Evolutionary conservation across 35 echinoderm and acorn worm species (phyloP).

Genomic region (Lytechinus variegatus): DNA sequence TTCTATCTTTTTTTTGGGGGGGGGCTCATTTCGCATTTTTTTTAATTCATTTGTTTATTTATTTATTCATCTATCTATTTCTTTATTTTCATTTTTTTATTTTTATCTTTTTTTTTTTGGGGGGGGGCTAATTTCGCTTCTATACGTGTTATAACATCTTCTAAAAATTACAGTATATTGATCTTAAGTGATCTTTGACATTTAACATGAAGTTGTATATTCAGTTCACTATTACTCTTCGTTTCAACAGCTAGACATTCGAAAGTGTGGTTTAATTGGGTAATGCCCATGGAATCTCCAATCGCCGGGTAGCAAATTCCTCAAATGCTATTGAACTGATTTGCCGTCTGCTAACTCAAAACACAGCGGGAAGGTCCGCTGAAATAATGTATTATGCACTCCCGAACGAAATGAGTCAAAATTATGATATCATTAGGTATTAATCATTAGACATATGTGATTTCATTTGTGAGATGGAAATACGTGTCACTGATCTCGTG

Average conservation of each 20-base stretch:
- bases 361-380: neutral
- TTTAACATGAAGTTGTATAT: too few species aligned
- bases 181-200: too few species aligned
- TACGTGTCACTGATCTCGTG: neutral
- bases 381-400: neutral
- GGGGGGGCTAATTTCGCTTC: too few species aligned
- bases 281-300: constrained; percentile 1
- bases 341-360: neutral
- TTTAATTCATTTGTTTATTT: too few species aligned
- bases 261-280: neutral
- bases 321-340: neutral
- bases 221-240: neutral
- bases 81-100: too few species aligned
- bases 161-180: too few species aligned
- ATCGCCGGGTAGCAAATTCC: neutral
- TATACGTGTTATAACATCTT: too few species aligned
- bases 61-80: too few species aligned
- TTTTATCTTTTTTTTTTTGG: too few species aligned
- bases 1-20: too few species aligned
- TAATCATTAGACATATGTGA: neutral
- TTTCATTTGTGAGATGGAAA: neutral
- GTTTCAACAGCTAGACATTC: neutral
- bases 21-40: too few species aligned
- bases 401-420: neutral
- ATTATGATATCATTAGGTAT: neutral